Evolutionary conservation across 2,113 vertebrate species (phyloP), one percentile per base, ranked within the genome.

Genomic region (Leucoraja erinaceus): DNA sequence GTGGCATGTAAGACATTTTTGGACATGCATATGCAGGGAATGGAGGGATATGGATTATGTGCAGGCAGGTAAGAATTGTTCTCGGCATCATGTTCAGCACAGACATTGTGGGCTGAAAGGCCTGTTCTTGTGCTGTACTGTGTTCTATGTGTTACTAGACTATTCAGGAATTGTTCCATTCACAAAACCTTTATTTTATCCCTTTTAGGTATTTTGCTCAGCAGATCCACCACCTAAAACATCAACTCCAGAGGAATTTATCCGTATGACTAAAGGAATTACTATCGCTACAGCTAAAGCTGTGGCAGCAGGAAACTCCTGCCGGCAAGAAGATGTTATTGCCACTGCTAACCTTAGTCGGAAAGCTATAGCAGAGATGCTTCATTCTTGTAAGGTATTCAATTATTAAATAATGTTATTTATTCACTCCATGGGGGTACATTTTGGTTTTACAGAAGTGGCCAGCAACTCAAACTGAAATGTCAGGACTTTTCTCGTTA

Each of bases 191-290:
- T 28, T 56, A 5, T 33, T 93, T 59, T 93, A 88, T 0, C 0
- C 9, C n/a, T 83, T 0, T 0, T 94, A 99, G 99, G 98, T 98
- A 33, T 99, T 99, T 96, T 97, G 96, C 94, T 98, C 97, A 74
- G 95, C 96, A 0, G 97, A 99, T 72, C 98, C 98, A 18, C 98
- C 98, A 0, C 95, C 97, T 70, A 98, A 98, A 94, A 98, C 98
- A 0, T 98, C 99, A 14, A 97, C 98, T 0, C 99, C 99, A 0
- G 99, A 99, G 93, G 99, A 99, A 94, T 99, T 99, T 93, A 99
- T 99, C 93, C 98, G 99, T 93, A 99, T 97, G 98, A 99, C 98
- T 0, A 99, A 99, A 95, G 99, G 98, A 93, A 99, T 99, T 96
- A 99, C 99, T 0, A 97, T 98, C 97, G 99, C 99, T 18, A 99